Evolutionary conservation across 2,797 vertebrate genomes (phyloP).

Genomic region (Aulostomus chinensis): DNA sequence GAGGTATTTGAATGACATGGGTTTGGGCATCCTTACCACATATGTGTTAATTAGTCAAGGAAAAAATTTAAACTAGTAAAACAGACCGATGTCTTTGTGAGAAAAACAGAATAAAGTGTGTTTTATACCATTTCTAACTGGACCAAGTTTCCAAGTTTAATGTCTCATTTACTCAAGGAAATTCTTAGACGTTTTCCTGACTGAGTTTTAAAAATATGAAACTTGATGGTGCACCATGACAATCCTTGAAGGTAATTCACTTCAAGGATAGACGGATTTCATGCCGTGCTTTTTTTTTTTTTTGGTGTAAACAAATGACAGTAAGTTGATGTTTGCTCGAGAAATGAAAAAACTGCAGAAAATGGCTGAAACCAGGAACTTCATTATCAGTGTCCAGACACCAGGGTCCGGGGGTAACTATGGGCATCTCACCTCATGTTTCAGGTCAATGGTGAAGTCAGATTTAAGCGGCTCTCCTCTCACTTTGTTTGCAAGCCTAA

Average conservation of each 20-base stretch:
- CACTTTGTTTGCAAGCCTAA: slow-evolving; percentile 88
- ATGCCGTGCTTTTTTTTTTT: slow-evolving; percentile 43
- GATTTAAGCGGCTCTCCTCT: slow-evolving; percentile 90
- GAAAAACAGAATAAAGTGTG: no score
- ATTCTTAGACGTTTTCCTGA: slow-evolving; percentile 34
- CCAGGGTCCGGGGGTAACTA: background rate
- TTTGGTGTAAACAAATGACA: slow-evolving; percentile 31
- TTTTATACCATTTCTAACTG: no score
- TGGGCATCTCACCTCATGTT: slow-evolving; percentile 89
- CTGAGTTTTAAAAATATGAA: slow-evolving; percentile 58
- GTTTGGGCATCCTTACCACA: no score
- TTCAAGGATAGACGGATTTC: slow-evolving; percentile 64
- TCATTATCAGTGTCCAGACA: no score
- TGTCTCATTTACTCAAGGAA: slow-evolving; percentile 45
- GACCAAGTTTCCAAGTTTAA: no score
- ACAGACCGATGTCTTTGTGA: no score
- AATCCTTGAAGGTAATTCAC: slow-evolving; percentile 61
- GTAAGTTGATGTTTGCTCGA: slow-evolving; percentile 15
- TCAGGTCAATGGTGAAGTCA: slow-evolving; percentile 97
- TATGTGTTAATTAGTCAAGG: no score
- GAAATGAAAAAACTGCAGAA: no score
- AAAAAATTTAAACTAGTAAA: no score
- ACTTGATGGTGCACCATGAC: slow-evolving; percentile 46
- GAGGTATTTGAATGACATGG: no score
- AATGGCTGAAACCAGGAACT: slow-evolving; percentile 11